These are phyloP conservation scores for Anastrepha ludens DNA, from an alignment of 1,140 invertebrate genomes.

Conservation along the genomic window DNA sequence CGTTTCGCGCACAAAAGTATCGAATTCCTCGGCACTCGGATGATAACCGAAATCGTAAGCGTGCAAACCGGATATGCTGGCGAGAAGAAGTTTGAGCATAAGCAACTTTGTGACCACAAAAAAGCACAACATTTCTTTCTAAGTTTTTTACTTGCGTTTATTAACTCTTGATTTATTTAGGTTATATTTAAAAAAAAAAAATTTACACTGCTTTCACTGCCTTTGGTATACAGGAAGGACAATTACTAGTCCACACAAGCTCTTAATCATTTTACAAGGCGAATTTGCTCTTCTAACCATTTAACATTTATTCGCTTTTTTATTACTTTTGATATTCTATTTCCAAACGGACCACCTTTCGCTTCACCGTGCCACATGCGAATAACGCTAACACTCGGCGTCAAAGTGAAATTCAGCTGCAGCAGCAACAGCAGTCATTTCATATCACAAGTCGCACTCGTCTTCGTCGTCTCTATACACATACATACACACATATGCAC, in stretches of 20 bases:
- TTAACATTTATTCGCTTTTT: neutral
- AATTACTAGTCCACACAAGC: neutral
- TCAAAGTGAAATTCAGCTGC: conserved; percentile 32
- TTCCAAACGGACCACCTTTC: conserved; percentile 25
- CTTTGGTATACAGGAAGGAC: neutral
- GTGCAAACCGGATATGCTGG: conserved; percentile 58
- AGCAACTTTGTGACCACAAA: conserved; percentile 55
- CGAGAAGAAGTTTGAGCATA: conserved; percentile 61
- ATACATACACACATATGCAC: neutral
- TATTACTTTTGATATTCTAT: conserved; percentile 13
- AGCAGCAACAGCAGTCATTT: neutral
- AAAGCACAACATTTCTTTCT: conserved; percentile 55
- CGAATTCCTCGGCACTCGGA: conserved; percentile 72
- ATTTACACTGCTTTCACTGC: neutral
- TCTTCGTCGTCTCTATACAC: neutral
- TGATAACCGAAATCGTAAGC: conserved; percentile 70
- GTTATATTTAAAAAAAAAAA: neutral
- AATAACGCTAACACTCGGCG: conserved; percentile 19
- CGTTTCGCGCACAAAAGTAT: conserved; percentile 65
- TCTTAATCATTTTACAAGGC: neutral
- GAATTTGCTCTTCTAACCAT: neutral
- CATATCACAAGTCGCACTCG: neutral
- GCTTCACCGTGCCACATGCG: conserved; percentile 30
- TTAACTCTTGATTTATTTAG: neutral
- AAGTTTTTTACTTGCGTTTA: neutral